Evolutionary conservation across 2,888 invertebrate genomes (phyloP).

Genomic region (Brachylomia viminalis): DNA sequence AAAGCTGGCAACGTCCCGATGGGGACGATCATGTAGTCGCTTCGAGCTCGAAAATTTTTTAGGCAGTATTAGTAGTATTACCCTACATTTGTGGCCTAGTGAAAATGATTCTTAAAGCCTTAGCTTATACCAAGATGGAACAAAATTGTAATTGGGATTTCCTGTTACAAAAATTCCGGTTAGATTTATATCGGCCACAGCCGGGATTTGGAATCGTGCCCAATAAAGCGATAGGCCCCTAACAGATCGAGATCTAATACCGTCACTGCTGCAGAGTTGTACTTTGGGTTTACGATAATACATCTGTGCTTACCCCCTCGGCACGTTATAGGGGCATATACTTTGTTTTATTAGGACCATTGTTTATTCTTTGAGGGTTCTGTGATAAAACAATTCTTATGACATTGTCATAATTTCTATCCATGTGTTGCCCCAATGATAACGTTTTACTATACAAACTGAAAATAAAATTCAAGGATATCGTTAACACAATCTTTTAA

Average conservation of each 20-base stretch:
- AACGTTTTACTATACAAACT: not conserved
- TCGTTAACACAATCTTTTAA: not conserved
- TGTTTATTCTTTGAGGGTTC: conserved; percentile 9
- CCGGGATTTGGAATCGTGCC: conserved; percentile 46
- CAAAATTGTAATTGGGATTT: conserved; percentile 7
- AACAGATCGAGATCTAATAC: conserved; percentile 41
- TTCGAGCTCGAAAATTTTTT: not conserved
- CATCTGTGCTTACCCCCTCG: conserved; percentile 32
- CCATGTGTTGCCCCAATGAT: no score
- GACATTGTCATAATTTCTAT: not conserved
- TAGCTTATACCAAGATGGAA: not conserved
- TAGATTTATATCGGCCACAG: conserved; percentile 25
- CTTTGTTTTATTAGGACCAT: conserved; percentile 39
- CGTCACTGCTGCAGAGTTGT: conserved; percentile 29
- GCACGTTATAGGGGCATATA: conserved; percentile 25
- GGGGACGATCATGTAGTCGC: no score
- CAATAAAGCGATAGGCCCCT: conserved; percentile 41
- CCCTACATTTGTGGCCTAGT: not conserved
- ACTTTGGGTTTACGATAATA: conserved; percentile 28
- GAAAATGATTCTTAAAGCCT: not conserved
- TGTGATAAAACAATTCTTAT: conserved; percentile 8
- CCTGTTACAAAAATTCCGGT: conserved; percentile 15
- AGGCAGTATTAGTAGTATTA: not conserved
- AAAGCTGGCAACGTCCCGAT: not conserved
- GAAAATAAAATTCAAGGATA: conserved; percentile 7